Evolutionary conservation across 2,888 invertebrate species (phyloP), one percentile per base, ranked within the genome.

Genomic region (Steinernema hermaphroditum): DNA sequence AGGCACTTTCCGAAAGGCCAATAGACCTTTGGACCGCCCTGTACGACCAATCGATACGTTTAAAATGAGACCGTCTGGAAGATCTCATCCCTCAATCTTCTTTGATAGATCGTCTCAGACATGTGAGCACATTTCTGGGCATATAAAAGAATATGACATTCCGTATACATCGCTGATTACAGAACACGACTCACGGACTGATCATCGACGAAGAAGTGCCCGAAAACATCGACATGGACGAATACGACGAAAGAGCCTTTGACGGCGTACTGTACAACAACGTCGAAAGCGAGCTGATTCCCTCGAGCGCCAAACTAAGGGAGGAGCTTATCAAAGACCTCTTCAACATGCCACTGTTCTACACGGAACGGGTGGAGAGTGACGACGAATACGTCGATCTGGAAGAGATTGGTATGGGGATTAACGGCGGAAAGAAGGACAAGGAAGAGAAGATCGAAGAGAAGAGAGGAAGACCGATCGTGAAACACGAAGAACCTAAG

Each of bases 201-300:
- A 43, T 74, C 6, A 37, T 77, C 8, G 75, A 75, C 29, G 69
- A 50, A 44, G 72, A 69, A 62, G 72, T 68, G 68, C 32, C 73
- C 19, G 74, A 75, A 1, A 68, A 74, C 22, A 71, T 77, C 24
- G 71, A 77, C 44, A 72, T 76, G 50, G 77, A 77, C n/a, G 50
- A 41, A 16, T 76, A 80, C 50, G 77, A 80, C 71, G 69, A 62
- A 68, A 32, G 32, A 29, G 71, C 72, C 4, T 74, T 70, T 37
- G 32, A 46, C 22, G 34, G 68, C 9, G 71, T 75, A 22, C 68
- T 62, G 1, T 74, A 74, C 41, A 75, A 74, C 16, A 74, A 74
- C 2, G 19, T 19, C n/a, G 46, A 46, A 46, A 46, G 19, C 46
- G 46, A 46, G 14, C 16, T 46, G 46, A 46, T 46, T 14, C 46